These are phyloP conservation scores for Loripinus fragilis DNA, from an alignment of 2,888 invertebrate species.

Conservation along the genomic window DNA sequence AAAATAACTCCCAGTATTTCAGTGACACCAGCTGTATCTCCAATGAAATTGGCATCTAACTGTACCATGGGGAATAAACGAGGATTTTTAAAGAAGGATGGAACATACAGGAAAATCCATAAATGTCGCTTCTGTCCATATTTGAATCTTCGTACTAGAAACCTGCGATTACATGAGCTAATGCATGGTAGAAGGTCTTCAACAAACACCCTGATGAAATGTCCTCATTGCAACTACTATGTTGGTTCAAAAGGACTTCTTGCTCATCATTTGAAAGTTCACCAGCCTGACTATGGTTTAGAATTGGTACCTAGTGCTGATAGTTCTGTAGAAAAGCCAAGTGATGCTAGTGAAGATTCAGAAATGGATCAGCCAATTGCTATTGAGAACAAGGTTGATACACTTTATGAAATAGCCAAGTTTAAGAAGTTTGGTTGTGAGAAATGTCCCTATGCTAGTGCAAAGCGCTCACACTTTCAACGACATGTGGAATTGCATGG, in stretches of 20 bases:
- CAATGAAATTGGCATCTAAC: slow-evolving; percentile 73
- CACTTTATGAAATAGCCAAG: slow-evolving; percentile 88
- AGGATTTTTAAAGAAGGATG: slow-evolving; percentile 77
- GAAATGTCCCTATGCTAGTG: slow-evolving; percentile 93
- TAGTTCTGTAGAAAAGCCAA: slow-evolving; percentile 58
- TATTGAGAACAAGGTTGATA: slow-evolving; percentile 85
- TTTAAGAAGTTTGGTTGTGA: slow-evolving; percentile 87
- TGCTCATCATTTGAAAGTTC: slow-evolving; percentile 88
- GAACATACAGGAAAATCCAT: slow-evolving; percentile 88
- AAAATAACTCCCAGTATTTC: slow-evolving; percentile 78
- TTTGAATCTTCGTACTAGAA: slow-evolving; percentile 91
- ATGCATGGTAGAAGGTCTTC: slow-evolving; percentile 87
- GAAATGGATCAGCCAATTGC: slow-evolving; percentile 56
- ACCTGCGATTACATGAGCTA: slow-evolving; percentile 92
- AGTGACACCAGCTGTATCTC: slow-evolving; percentile 72
- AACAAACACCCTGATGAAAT: slow-evolving; percentile 85
- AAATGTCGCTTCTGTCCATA: slow-evolving; percentile 94
- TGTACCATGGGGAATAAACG: slow-evolving; percentile 71
- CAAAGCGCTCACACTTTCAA: slow-evolving; percentile 92
- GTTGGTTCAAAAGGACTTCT: slow-evolving; percentile 90
- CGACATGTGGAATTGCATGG: slow-evolving; percentile 93
- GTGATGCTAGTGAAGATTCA: slow-evolving; percentile 61
- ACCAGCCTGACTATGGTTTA: slow-evolving; percentile 83
- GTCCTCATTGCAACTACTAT: slow-evolving; percentile 91
- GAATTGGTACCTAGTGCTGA: slow-evolving; percentile 57